Percentiles rank a stretch among this genome's conserved stretches.
These are phyloP conservation scores for Microtus oregoni DNA, from an alignment of 2,113 vertebrate species.

Conservation along the genomic window DNA sequence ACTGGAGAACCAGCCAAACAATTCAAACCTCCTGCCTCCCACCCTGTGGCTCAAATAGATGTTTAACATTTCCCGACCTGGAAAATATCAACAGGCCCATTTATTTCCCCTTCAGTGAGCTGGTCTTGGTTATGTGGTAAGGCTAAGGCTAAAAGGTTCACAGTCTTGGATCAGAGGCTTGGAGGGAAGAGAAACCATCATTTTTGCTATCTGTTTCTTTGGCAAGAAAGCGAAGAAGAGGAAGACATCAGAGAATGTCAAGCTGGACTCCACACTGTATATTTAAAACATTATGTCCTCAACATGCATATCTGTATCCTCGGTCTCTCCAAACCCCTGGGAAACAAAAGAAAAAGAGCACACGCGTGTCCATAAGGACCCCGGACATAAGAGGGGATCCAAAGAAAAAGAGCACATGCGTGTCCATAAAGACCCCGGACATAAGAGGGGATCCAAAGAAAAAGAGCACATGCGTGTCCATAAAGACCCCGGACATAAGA, in stretches of 20 bases:
- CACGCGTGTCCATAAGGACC: not conserved
- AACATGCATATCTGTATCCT: not conserved
- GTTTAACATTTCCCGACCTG: conserved; percentile 56
- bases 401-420: not conserved
- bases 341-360: not conserved
- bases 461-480: too few relatives aligned
- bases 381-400: not conserved
- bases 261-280: not conserved
- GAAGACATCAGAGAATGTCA: not conserved
- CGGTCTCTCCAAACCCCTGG: not conserved
- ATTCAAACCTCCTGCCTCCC: not conserved
- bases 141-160: conserved; percentile 52
- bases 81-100: conserved; percentile 64
- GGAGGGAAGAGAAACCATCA: not conserved
- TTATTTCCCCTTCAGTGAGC: conserved; percentile 54
- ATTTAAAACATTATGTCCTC: not conserved
- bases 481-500: too few relatives aligned
- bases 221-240: conserved; percentile 40
- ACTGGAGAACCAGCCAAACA: not conserved
- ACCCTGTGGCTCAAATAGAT: not conserved
- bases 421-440: not conserved
- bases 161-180: conserved; percentile 36
- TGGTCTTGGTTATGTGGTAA: conserved; percentile 10
- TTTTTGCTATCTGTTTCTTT: conserved; percentile 32
- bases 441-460: too few relatives aligned